A percentile compares a stretch with the other conserved stretches of the same genome.
Conservation (phyloP, 2,888 invertebrate species). For the Blera fallax region DNA sequence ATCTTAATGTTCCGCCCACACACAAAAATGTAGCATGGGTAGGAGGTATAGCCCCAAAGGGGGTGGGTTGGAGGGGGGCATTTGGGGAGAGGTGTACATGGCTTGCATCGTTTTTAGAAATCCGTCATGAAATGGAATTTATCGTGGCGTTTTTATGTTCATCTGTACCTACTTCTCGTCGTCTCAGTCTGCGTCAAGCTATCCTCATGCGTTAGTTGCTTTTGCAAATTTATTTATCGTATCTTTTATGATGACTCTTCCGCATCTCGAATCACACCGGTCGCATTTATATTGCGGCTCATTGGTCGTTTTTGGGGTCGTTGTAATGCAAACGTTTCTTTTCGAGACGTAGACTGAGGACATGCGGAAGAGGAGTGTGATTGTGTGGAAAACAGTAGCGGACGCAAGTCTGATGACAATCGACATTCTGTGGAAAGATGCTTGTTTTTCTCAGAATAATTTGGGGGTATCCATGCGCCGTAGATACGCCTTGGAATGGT, state of each 20-base stretch:
- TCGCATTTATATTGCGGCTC: slow-evolving; percentile 10
- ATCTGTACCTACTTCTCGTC: background rate
- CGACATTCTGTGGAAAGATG: too few relatives aligned
- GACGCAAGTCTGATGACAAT: background rate
- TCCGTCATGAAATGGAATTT: slow-evolving; percentile 62
- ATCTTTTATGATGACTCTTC: slow-evolving; percentile 45
- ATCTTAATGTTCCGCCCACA: slow-evolving; percentile 51
- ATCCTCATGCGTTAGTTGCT: background rate
- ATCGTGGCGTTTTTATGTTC: slow-evolving; percentile 53
- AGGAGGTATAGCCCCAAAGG: too few relatives aligned
- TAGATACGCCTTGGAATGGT: too few relatives aligned
- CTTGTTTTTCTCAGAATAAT: too few relatives aligned
- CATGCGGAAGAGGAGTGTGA: background rate
- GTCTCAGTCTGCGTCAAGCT: background rate
- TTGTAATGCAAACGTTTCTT: background rate
- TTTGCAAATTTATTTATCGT: slow-evolving; percentile 36
- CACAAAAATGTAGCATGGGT: background rate
- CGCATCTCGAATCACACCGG: slow-evolving; percentile 23
- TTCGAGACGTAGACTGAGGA: background rate
- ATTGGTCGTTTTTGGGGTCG: slow-evolving; percentile 8
- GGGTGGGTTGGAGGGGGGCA: background rate
- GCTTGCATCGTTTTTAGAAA: slow-evolving; percentile 42
- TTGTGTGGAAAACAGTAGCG: background rate
- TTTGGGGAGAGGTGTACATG: background rate
- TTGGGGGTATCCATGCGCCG: too few relatives aligned